These are phyloP conservation scores for Chironomus riparius DNA, from an alignment of 2,888 invertebrate genomes.

Conservation along the genomic window DNA sequence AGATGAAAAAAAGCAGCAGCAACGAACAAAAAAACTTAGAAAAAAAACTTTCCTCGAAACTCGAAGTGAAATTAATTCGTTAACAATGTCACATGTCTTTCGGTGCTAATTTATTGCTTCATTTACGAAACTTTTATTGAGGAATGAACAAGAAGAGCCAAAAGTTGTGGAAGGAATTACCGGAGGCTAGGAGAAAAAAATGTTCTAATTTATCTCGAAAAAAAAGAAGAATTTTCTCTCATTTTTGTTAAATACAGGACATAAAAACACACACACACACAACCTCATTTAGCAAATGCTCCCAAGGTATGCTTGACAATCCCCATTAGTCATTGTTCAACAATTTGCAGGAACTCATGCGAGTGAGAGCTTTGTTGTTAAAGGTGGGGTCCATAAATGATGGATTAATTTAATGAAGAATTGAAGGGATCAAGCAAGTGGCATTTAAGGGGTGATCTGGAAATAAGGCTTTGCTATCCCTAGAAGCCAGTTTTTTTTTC, in stretches of 20 bases:
- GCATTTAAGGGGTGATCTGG: too few species aligned
- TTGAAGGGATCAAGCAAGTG: too few species aligned
- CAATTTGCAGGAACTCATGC: background rate
- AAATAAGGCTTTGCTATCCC: background rate
- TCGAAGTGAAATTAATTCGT: background rate
- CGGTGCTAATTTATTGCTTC: background rate
- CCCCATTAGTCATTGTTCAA: slow-evolving; percentile 6
- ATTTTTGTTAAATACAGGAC: background rate
- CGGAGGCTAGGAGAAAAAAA: background rate
- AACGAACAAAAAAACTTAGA: background rate
- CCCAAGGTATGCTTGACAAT: background rate
- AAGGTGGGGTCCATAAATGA: too few species aligned
- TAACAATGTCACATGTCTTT: background rate
- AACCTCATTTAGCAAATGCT: background rate
- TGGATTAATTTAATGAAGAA: too few species aligned
- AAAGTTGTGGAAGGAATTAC: background rate
- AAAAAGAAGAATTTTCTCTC: background rate
- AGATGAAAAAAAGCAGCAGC: background rate
- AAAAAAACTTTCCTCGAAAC: too few species aligned
- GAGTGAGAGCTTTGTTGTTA: background rate
- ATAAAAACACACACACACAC: background rate
- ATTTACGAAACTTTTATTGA: background rate
- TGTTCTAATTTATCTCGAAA: background rate
- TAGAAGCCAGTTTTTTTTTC: too few species aligned
- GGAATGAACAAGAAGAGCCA: background rate